Base-by-base conservation (phyloP, 2,797 vertebrate genomes). In the Gorsachius magnificus region DNA sequence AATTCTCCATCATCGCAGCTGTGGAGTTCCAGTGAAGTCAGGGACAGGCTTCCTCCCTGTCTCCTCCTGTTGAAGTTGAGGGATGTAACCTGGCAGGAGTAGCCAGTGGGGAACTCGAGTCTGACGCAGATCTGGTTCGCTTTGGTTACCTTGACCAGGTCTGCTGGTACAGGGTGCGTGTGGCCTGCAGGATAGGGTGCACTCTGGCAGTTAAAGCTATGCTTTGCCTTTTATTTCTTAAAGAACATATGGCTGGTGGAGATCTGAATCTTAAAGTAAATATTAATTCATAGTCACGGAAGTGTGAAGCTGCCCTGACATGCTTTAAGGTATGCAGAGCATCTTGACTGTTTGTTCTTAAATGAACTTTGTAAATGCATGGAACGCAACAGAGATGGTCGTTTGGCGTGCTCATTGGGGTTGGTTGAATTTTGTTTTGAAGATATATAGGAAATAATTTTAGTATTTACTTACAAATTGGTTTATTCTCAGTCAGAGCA, bases 291-390 rank as follows among this genome's bases (percentile, higher is more conserved):
- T 2, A 19, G 64, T 93, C 35, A 33, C 53, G 86, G 85, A 45
- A 24, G 20, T 0, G 0, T 3, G 56, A 69, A 69, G 77, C 87
- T 96, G 91, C 83, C 96, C 93, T 17, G 72, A 94, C 95, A 86
- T 29, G 96, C 76, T 88, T 28, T 41, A 31, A 90, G 74, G 89
- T 81, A 87, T 94, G 95, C 65, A 31, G 64, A 83, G 89, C 83
- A 91, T 33, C 57, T 54, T 41, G 26, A 16, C 87, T 89, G 33
- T 51, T 79, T 84, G 87, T 69, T 85, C 87, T 48, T 31, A 53
- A 83, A n/a, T 22, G 36, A 85, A 54, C 69, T 75, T 28, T 12
- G 31, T 4, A 57, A 80, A 68, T 17, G 10, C 19, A 25, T 14
- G 35, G 36, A 77, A 45, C 63, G 36, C 31, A 66, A n/a, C 48